Evolutionary conservation across 2,888 invertebrate genomes (phyloP).

Genomic region (Cryptocephalus moraei): DNA sequence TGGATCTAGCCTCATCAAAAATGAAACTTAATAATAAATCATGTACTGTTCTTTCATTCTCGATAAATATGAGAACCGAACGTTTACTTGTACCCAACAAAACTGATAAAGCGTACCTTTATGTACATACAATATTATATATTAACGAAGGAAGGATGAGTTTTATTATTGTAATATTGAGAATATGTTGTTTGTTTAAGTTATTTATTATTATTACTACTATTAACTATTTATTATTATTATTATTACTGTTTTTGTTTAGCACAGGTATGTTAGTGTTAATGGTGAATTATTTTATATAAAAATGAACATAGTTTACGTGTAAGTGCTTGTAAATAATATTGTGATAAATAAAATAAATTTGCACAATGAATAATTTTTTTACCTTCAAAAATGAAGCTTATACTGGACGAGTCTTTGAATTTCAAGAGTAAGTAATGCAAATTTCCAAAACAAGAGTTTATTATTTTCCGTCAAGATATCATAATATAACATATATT

Average conservation of each 20-base stretch:
- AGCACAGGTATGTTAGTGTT: conserved; percentile 23
- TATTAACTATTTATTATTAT: conserved; percentile 18
- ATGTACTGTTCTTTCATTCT: too few species aligned
- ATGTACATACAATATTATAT: conserved; percentile 9
- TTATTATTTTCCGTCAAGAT: too few species aligned
- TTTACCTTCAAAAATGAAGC: too few species aligned
- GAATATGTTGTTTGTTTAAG: conserved; percentile 13
- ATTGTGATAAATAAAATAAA: conserved; percentile 39
- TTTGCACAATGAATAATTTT: conserved; percentile 29
- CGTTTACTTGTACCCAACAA: too few species aligned
- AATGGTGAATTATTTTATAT: conserved; percentile 30
- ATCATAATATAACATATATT: too few species aligned
- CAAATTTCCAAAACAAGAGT: too few species aligned
- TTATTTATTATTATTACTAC: conserved; percentile 19
- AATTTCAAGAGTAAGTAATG: too few species aligned
- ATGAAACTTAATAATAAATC: too few species aligned
- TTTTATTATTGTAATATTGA: background rate
- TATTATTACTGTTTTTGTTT: conserved; percentile 15
- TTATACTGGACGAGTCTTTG: too few species aligned
- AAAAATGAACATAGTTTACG: conserved; percentile 30
- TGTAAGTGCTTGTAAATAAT: conserved; percentile 40
- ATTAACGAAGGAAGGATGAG: background rate
- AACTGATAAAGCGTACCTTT: conserved; percentile 2
- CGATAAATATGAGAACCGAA: too few species aligned
- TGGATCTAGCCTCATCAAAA: too few species aligned